These are phyloP conservation scores for Hypocryptadius cinnamomeus DNA, from an alignment of 2,113 vertebrate genomes.

Conservation along the genomic window DNA sequence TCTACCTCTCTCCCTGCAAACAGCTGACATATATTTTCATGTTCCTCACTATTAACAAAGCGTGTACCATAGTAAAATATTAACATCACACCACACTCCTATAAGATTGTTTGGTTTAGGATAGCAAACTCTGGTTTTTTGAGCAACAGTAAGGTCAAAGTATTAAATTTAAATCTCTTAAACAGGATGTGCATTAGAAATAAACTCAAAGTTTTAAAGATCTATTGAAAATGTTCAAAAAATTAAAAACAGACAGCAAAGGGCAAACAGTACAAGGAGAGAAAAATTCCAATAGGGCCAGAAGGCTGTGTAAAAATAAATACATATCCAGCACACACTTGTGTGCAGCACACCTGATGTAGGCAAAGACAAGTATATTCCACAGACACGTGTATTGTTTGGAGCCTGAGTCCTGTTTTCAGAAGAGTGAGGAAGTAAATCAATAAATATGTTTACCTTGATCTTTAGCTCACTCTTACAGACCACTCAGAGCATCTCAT, in stretches of 20 bases:
- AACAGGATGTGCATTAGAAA: neutral
- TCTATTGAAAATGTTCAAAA: neutral
- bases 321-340: fast-evolving
- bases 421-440: neutral
- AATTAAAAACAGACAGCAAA: neutral
- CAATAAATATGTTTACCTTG: slow-evolving; percentile 6
- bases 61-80: neutral
- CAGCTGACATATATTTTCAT: neutral
- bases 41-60: neutral
- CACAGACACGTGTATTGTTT: neutral
- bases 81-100: neutral
- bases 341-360: fast-evolving
- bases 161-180: neutral
- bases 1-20: neutral
- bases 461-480: neutral
- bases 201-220: neutral
- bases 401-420: neutral
- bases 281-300: neutral
- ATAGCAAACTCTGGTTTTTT: neutral
- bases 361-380: neutral
- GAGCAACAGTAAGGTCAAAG: neutral
- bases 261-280: neutral
- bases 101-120: neutral
- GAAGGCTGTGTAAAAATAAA: neutral
- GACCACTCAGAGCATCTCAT: neutral